Evolutionary conservation across 2,113 vertebrate species (phyloP).

Genomic region (Serinus canaria): DNA sequence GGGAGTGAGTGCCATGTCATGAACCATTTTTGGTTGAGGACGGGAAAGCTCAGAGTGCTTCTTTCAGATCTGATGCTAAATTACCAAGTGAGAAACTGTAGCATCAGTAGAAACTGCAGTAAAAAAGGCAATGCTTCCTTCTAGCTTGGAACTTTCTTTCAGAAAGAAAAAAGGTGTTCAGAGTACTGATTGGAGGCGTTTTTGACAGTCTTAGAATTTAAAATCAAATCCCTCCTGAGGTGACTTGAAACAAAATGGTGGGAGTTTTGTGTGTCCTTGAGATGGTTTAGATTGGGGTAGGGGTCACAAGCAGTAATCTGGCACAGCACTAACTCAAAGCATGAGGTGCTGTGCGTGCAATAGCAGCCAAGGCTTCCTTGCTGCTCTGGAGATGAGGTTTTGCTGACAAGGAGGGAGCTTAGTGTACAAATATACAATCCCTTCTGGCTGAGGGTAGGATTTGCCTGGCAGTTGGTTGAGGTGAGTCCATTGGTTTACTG

Average conservation of each 20-base stretch:
- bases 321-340: not conserved
- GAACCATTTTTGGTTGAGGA: not conserved
- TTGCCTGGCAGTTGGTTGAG: not conserved
- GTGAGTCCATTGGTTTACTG: not conserved
- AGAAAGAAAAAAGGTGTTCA: not conserved
- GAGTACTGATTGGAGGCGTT: not conserved
- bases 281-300: not conserved
- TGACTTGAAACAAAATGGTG: not conserved
- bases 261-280: not conserved
- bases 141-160: not conserved
- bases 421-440: not conserved
- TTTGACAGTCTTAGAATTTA: not conserved
- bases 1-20: accelerated
- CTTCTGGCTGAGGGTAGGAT: not conserved
- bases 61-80: not conserved
- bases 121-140: not conserved
- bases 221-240: not conserved
- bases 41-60: not conserved
- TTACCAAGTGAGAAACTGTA: not conserved
- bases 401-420: not conserved
- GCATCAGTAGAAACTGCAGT: not conserved
- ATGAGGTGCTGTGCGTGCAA: not conserved
- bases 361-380: not conserved
- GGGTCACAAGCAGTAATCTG: not conserved
- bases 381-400: not conserved